Conservation (phyloP, 2,797 vertebrate species). For the Crypturellus tataupa region DNA sequence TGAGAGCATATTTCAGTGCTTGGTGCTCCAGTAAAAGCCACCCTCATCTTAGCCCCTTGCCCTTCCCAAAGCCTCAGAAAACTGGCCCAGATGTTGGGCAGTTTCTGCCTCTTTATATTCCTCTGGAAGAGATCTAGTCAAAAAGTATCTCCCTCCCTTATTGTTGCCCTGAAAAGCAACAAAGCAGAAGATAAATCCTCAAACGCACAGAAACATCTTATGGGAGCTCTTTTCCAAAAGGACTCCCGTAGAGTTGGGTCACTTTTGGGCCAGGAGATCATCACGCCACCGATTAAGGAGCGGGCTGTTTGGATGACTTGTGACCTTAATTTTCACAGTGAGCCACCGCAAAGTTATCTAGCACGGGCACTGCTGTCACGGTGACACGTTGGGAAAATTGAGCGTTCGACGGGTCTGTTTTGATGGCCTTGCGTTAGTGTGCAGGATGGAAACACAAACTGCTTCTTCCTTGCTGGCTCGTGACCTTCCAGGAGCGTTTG, state of each 20-base stretch:
- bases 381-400: background rate
- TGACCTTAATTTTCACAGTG: slow-evolving; percentile 24
- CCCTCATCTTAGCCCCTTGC: background rate
- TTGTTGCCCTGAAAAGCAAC: background rate
- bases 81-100: background rate
- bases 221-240: background rate
- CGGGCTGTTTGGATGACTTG: background rate
- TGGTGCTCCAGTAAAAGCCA: background rate
- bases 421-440: background rate
- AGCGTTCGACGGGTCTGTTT: background rate
- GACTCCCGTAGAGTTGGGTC: background rate
- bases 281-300: background rate
- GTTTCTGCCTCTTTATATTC: background rate
- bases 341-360: background rate
- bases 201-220: background rate
- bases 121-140: background rate
- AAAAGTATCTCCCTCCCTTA: background rate
- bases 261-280: background rate
- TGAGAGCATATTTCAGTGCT: background rate
- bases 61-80: background rate
- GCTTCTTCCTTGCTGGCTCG: background rate
- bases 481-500: background rate
- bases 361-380: background rate
- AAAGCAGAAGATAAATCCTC: background rate
- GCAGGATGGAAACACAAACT: background rate